phyloP scores from a whole-genome alignment of 2,113 vertebrate genomes.

The Semicossyphus pulcher region DNA sequence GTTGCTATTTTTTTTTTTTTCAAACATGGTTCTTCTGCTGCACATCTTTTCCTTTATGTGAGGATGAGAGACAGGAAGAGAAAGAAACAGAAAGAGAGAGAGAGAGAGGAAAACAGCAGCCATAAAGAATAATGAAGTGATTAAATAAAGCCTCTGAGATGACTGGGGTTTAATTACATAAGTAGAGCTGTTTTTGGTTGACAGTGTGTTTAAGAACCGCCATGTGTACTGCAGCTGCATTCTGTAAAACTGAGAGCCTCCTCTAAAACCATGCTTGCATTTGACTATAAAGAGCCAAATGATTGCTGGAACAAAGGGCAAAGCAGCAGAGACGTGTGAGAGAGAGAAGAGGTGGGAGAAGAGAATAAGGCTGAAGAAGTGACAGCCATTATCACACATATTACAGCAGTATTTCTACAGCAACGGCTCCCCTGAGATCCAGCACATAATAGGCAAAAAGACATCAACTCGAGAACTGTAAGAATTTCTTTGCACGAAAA shows the following conservation, averaged over 20 bases:
- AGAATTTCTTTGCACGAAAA: neutral
- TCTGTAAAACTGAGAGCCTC: slow-evolving; percentile 6
- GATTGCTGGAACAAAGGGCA: slow-evolving; percentile 16
- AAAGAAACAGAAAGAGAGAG: neutral
- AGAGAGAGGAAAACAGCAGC: neutral
- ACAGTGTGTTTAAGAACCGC: neutral
- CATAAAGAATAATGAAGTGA: neutral
- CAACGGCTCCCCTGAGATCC: slow-evolving; percentile 17
- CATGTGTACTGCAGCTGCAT: neutral
- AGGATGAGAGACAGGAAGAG: neutral
- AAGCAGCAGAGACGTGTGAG: neutral
- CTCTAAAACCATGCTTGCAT: slow-evolving; percentile 1
- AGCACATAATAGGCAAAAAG: neutral
- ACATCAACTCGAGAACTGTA: neutral
- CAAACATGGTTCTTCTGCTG: too few species aligned
- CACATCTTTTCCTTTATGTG: too few species aligned
- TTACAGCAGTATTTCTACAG: slow-evolving; percentile 1
- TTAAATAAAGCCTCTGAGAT: slow-evolving; percentile 7
- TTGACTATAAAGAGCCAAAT: slow-evolving; percentile 21
- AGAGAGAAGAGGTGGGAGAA: slow-evolving; percentile 6
- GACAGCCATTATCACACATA: slow-evolving; percentile 39
- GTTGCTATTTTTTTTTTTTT: too few species aligned
- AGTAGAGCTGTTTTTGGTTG: neutral
- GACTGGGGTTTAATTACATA: slow-evolving; percentile 1
- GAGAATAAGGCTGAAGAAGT: slow-evolving; percentile 12